A percentile compares a stretch with the other conserved stretches of the same genome.
These are phyloP conservation scores for Cactoblastis cactorum DNA, from an alignment of 2,888 invertebrate genomes.

Conservation along the genomic window DNA sequence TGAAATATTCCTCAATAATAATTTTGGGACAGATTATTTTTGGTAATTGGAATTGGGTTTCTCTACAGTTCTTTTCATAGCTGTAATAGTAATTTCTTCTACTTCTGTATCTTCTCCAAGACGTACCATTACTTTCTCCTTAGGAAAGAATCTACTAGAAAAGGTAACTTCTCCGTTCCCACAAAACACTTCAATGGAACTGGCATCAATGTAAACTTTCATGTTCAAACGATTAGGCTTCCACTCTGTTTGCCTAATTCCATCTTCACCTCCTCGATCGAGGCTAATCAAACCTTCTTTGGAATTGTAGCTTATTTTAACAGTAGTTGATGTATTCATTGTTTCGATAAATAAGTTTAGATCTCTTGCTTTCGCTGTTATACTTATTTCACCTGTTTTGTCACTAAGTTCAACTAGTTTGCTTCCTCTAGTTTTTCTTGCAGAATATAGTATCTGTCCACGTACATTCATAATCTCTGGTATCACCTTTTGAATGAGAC, in stretches of 20 bases:
- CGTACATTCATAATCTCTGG: conserved; percentile 31
- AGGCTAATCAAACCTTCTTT: conserved; percentile 38
- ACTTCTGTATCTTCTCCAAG: conserved; percentile 26
- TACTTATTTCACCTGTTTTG: conserved; percentile 47
- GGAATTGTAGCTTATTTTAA: conserved; percentile 42
- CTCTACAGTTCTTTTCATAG: conserved; percentile 36
- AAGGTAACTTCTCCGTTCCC: conserved; percentile 54
- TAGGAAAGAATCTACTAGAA: conserved; percentile 52
- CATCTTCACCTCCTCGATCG: conserved; percentile 54
- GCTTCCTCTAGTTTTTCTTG: conserved; percentile 24
- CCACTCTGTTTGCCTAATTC: conserved; percentile 49
- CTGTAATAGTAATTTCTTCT: conserved; percentile 27
- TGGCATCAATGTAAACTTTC: conserved; percentile 48
- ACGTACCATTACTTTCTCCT: conserved; percentile 29
- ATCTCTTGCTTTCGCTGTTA: conserved; percentile 31
- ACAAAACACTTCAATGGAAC: conserved; percentile 54
- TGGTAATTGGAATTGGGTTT: conserved; percentile 12
- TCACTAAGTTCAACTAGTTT: conserved; percentile 28
- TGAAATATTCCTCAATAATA: no score
- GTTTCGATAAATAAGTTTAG: conserved; percentile 44
- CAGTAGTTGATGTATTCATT: conserved; percentile 23
- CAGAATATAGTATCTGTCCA: conserved; percentile 29
- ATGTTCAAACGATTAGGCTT: conserved; percentile 35
- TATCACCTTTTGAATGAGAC: conserved; percentile 48
- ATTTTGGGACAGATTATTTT: no score